Conservation (phyloP, 2,113 vertebrate species). For the Gymnorhina tibicen region DNA sequence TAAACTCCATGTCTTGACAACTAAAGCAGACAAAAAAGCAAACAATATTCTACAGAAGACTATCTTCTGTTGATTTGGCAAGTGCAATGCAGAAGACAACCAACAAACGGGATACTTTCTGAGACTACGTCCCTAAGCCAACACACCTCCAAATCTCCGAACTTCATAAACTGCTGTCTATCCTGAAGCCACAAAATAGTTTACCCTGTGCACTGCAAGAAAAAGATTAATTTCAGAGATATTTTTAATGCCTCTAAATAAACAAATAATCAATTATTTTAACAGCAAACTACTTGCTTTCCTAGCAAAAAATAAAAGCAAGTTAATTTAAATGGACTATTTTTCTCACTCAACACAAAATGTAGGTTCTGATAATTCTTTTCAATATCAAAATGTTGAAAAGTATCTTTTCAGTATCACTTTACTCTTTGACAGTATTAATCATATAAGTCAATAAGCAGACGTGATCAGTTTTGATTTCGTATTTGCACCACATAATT, state of each 20-base stretch:
- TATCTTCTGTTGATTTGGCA: background rate
- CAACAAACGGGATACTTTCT: background rate
- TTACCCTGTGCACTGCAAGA: background rate
- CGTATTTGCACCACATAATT: background rate
- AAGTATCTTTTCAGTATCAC: background rate
- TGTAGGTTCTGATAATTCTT: background rate
- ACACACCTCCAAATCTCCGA: background rate
- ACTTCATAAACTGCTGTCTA: background rate
- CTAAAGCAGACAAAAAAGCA: slow-evolving; percentile 23
- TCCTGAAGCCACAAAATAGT: background rate
- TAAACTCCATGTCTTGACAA: background rate
- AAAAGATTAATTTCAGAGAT: background rate
- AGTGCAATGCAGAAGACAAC: background rate
- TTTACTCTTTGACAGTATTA: background rate
- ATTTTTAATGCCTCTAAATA: background rate
- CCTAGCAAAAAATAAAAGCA: background rate
- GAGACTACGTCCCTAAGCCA: background rate
- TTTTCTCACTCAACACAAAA: background rate
- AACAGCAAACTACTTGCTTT: background rate
- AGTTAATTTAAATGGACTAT: background rate
- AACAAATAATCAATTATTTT: background rate
- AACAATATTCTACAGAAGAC: background rate
- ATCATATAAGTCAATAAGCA: background rate
- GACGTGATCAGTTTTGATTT: background rate
- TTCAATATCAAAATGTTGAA: background rate